These are phyloP conservation scores for Crocallis elinguaria DNA, from an alignment of 2,888 invertebrate genomes.

Conservation along the genomic window DNA sequence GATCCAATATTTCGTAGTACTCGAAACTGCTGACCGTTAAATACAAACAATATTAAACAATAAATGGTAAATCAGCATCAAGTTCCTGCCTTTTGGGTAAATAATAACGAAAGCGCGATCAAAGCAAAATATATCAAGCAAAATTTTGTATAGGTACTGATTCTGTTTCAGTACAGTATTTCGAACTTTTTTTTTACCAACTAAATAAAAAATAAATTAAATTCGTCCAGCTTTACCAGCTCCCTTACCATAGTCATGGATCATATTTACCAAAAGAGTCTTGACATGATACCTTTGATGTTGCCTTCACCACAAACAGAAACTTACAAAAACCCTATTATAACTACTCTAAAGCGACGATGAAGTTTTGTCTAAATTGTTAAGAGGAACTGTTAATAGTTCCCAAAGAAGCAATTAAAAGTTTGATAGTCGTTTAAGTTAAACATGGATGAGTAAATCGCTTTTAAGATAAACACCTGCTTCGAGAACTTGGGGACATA, in stretches of 20 bases:
- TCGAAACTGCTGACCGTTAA: constrained; percentile 12
- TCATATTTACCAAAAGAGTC: background rate
- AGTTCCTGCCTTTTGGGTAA: constrained; percentile 14
- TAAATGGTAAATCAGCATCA: constrained; percentile 25
- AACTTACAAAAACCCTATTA: constrained; percentile 2
- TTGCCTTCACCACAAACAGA: background rate
- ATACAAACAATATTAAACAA: constrained; percentile 21
- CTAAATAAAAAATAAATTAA: no score
- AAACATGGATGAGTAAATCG: constrained; percentile 36
- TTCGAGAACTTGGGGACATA: constrained; percentile 11
- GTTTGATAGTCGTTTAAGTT: constrained; percentile 38
- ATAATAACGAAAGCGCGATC: constrained; percentile 9
- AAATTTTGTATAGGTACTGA: no score
- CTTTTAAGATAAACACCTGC: constrained; percentile 33
- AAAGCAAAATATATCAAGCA: background rate
- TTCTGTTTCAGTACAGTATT: background rate
- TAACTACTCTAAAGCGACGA: constrained; percentile 11
- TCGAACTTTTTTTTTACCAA: no score
- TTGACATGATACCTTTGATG: background rate
- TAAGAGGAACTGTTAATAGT: constrained; percentile 39
- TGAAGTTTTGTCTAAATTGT: constrained; percentile 18
- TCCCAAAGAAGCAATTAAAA: constrained; percentile 50
- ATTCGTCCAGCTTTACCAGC: no score
- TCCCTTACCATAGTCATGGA: no score
- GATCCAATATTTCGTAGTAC: constrained; percentile 4